Conservation (phyloP, 2,113 vertebrate species). For the Speoplatyrhinus poulsoni region DNA sequence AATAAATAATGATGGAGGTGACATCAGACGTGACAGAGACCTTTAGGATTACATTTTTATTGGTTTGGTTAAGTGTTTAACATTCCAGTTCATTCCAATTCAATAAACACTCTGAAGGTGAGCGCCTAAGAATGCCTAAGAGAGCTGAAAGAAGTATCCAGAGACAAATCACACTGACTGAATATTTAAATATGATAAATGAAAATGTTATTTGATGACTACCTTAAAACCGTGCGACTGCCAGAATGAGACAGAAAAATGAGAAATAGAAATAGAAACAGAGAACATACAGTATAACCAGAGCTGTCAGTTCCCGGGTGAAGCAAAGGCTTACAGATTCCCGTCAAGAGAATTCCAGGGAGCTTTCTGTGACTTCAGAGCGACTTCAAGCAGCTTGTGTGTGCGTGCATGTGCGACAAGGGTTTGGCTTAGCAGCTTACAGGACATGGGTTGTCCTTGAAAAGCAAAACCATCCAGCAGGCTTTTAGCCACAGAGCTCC, state of each 20-base stretch:
- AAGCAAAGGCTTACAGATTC: slow-evolving; percentile 45
- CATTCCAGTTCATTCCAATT: too few relatives aligned
- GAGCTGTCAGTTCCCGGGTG: slow-evolving; percentile 33
- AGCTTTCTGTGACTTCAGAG: slow-evolving; percentile 32
- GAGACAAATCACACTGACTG: too few relatives aligned
- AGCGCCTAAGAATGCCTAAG: too few relatives aligned
- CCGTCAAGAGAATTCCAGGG: slow-evolving; percentile 50
- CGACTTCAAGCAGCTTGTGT: slow-evolving; percentile 21
- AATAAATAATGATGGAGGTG: too few relatives aligned
- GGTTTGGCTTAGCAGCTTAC: slow-evolving; percentile 17
- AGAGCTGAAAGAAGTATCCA: too few relatives aligned
- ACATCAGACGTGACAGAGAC: too few relatives aligned
- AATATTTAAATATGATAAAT: neutral
- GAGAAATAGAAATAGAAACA: neutral
- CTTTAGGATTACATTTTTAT: too few relatives aligned
- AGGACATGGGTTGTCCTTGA: slow-evolving; percentile 59
- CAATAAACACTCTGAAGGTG: too few relatives aligned
- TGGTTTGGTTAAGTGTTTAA: too few relatives aligned
- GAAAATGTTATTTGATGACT: neutral
- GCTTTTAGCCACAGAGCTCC: slow-evolving; percentile 45
- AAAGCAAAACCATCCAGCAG: slow-evolving; percentile 47
- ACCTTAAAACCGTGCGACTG: neutral
- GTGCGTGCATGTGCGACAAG: slow-evolving; percentile 35
- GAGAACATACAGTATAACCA: slow-evolving; percentile 9
- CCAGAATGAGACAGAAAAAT: neutral